Evolutionary conservation across 2,797 vertebrate species (phyloP), one percentile per base, ranked within the genome.

Genomic region (Channa striata): DNA sequence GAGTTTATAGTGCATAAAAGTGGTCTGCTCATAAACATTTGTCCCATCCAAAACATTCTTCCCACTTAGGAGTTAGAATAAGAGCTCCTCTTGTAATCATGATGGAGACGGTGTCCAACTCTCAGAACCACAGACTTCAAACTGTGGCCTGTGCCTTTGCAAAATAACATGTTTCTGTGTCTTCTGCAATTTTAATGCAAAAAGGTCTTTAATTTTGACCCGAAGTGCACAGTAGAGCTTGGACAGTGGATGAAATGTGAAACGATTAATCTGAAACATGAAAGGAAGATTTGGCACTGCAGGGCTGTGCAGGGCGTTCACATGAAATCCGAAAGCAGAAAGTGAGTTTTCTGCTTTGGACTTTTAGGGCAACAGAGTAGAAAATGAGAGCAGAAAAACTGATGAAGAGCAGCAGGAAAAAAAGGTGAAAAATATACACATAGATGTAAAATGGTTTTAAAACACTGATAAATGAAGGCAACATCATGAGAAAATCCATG

Each of bases 101-200:
- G 17, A 51, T 40, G 6, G 43, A 62, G 16, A 33, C 6, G 17
- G 20, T 60, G 11, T 52, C 68, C 12, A 46, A 34, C 20, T 54
- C 10, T 65, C 50, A 36, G 43, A 67, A 54, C 43, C 53, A 66
- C 13, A 56, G 1, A 42, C 5, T 20, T 57, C 3, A 2, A 34
- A 60, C 40, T 59, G 30, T 8, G 16, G 30, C 44, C 21, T 59
- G 13, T 21, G 17, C 34, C 48, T 75, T 68, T 14, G 25, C 37
- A 33, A 68, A 64, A 72, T 62, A 44, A 30, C 14, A 51, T 36
- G 61, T 67, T 59, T 33, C 19, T 30, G 65, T 2, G 33, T 21
- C 30, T 58, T 17, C 10, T 44, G 60, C 30, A 17, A n/a, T 39
- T 51, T 34, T 8, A 25, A 48, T 46, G 36, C 19, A 49, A 34